Base-by-base conservation (phyloP, 1,140 invertebrate genomes). In the Drosophila sp. region DNA sequence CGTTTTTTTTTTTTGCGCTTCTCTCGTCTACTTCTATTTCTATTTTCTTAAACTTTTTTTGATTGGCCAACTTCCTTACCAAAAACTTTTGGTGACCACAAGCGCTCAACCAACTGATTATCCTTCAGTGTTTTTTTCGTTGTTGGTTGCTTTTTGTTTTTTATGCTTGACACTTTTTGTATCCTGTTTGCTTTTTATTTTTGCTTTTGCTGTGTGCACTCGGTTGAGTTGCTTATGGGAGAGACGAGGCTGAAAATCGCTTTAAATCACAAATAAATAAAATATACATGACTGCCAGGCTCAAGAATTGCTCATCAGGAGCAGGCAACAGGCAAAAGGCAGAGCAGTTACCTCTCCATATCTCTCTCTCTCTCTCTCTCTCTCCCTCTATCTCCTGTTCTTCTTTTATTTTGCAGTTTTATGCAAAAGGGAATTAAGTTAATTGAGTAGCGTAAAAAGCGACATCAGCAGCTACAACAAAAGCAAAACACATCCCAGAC, bases 371-470 rank as follows among this genome's bases (percentile, higher is more conserved):
- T 44, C 30, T 40, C 7, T 30, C 5, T 25, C 38, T 11, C 40
- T 4, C 35, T 57, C 38, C 44, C 29, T 41, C 4, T 32, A 35
- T n/a, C 17, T 47, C 25, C 40, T 25, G 6, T 50, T 27, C 7
- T 27, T 50, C 10, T 27, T 3, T 17, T 2, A 2, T 29, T 38
- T 56, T 35, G 23, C 44, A 57, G 65, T 61, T 35, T 79, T 76
- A 72, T 86, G 72, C 83, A 80, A 83, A 76, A 62, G 83, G 79
- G 84, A 89, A 87, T 87, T 89, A 89, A 89, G 35, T 80, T 87
- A 87, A 89, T 87, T 89, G 79, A 76, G 81, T 84, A 71, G 73
- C 64, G 80, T 68, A 35, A 72, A 71, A 67, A 76, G 60, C 58
- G 54, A 66, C 54, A 47, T 56, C 23, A 30, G 58, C 55, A 66